Base-by-base conservation (phyloP, 2,888 invertebrate species). In the Ophioninae sp. region DNA sequence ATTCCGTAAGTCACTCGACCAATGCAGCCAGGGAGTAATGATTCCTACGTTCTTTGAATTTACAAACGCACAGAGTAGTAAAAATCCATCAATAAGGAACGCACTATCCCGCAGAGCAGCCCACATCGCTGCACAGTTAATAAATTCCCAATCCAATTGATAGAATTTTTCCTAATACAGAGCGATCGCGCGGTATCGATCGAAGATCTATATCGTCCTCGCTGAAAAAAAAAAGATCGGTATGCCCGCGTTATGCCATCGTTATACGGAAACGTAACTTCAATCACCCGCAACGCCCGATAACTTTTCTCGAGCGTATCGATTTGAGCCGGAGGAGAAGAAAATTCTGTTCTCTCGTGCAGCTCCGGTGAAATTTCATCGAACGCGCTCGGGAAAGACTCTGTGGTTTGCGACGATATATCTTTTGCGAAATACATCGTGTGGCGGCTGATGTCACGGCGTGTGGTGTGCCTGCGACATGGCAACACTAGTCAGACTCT, bases 361-460 rank as follows among this genome's bases (percentile, higher is more conserved):
- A 17, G 51, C 75, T 64, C 75, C 72, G 75, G 84, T 81, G 72
- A 81, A 84, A 84, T 79, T 81, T 74, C 58, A 67, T 81, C 69
- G 69, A 81, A 65, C 61, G 59, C 72, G 59, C 72, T 78, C 71
- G 79, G 77, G 67, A 73, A 79, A 74, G 23, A 67, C 71, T 56
- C 71, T 69, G 81, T 71, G 81, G 81, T 81, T 65, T 63, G 51
- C 58, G 69, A 56, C 67, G 74, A 81, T 73, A 73, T 59, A 81
- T 67, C 67, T 81, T 79, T 84, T 84, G 81, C 84, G 84, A 84
- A 81, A 81, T 79, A 79, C 51, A 58, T 78, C 77, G 69, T 63
- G 56, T 58, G 13, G 39, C 51, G 79, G 76, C 77, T 83, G 80
- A 77, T 80, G 80, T 73, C 77, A 63, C 63, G 73, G 68, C 73